Base-by-base conservation (phyloP, 2,888 invertebrate genomes). In the Onthophagus sagittarius region DNA sequence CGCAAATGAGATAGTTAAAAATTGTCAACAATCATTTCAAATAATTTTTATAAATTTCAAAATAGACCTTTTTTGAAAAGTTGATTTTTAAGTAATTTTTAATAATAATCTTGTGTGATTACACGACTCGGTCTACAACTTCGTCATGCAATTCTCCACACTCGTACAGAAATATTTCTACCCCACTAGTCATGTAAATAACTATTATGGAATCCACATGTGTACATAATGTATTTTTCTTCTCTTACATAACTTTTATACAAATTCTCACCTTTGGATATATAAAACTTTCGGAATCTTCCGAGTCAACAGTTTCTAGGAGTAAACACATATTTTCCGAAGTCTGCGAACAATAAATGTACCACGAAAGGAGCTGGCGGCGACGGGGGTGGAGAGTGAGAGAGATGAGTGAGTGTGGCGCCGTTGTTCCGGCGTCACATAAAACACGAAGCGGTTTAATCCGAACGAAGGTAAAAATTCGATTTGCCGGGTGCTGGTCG, bases 391-490 rank as follows among this genome's bases (percentile, higher is more conserved):
- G 13, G 62, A 62, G 13, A 13, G 62, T n/a, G n/a, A 64, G 23
- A 23, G 32, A 67, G 31, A 31, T 32, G 15, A 23, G 67, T n/a
- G 23, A 67, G n/a, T n/a, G 67, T 67, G 67, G 67, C 67, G 67
- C 67, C 67, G 23, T 6, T n/a, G 67, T 7, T 23, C 67, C 32
- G n/a, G 67, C 13, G 7, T 23, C 13, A 23, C 67, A 31, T 67
- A 67, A 67, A 67, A 67, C 67, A 67, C 15, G 32, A 64, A n/a
- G 67, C 15, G 31, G 13, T 64, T 67, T 67, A 67, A 67, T 67
- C 67, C 67, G 23, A 2, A n/a, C 23, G 5, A 23, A 67, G 67
- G 67, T 31, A 67, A 67, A 32, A 32, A 67, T 31, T 67, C 67
- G 67, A 67, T 67, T 67, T 67, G 67, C 31, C 31, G 31, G 67